Percentiles rank a stretch among this genome's conserved stretches.
These are phyloP conservation scores for Eremobia ochroleuca DNA, from an alignment of 2,888 invertebrate species.

Conservation along the genomic window DNA sequence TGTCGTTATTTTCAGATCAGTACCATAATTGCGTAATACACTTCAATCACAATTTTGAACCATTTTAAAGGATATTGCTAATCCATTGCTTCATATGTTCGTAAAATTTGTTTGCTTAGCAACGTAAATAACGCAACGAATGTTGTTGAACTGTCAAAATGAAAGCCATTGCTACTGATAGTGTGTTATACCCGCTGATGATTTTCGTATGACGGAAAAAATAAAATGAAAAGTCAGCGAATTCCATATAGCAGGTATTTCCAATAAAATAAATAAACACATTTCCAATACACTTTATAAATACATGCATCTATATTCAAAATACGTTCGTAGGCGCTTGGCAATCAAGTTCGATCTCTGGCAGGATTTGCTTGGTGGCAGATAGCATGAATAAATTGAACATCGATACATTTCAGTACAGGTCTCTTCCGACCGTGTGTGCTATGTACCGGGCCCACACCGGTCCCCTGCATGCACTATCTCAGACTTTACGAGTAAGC, in stretches of 20 bases:
- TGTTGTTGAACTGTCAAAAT: neutral
- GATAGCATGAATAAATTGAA: constrained; percentile 76
- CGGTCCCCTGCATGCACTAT: constrained; percentile 53
- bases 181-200: neutral
- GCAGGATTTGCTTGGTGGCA: constrained; percentile 68
- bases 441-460: constrained; percentile 21
- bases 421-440: constrained; percentile 30
- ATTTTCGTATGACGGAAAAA: neutral
- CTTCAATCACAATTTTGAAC: neutral
- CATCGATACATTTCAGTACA: constrained; percentile 69
- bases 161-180: neutral
- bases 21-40: neutral
- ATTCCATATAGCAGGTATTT: neutral
- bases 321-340: constrained; percentile 57
- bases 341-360: constrained; percentile 65
- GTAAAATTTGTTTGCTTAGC: neutral
- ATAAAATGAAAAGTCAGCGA: neutral
- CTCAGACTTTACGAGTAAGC: constrained; percentile 68
- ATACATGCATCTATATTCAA: constrained; percentile 50
- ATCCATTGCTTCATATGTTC: neutral
- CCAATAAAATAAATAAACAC: constrained; percentile 13
- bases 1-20: neutral
- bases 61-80: neutral
- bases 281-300: constrained; percentile 35
- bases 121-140: neutral